Evolutionary conservation across 2,113 vertebrate genomes (phyloP), one percentile per base, ranked within the genome.

Genomic region (Forbesichthys agassizii): DNA sequence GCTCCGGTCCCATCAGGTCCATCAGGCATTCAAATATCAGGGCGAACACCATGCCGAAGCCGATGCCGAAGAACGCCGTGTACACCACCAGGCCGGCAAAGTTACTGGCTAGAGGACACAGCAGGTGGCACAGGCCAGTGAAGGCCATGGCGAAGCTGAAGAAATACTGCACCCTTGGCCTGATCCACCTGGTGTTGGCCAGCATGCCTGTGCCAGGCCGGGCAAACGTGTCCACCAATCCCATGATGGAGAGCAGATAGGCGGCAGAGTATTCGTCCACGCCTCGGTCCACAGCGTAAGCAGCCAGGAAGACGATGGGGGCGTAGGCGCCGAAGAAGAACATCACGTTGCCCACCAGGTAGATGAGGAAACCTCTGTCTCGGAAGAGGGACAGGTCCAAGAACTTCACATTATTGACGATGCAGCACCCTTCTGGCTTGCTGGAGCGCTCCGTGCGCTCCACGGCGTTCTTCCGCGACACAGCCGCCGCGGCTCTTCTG

Each of bases 11-110:
- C 79, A 94, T 93, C 0, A 93, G 87, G 78, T 94, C 92, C 93
- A 94, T 94, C 33, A 95, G 93, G 0, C 91, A 94, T 86, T 95
- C 94, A 33, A 95, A 95, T 33, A 94, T 91, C 79, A 95, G 79
- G 33, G 93, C 92, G 9, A 93, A 94, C 20, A 92, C 93, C 93
- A 94, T 93, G 60, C 91, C 93, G 0, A 94, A 95, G 5, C 87
- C 88, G 49, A 94, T 42, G 2, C 93, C 93, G 0, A 90, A 94
- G 80, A 94, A 92, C 8, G 86, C 6, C 0, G 90, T 82, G 33
- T 94, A 94, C 3, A 83, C 5, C 0, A 91, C 53, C 0, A 94
- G 87, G 18, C 93, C 83, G 0, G 7, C 12, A 57, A 94, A 94
- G 63, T 71, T 76, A 0, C 77, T 84, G 48, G 92, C 91, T 69